These are phyloP conservation scores for Dynastes tityus DNA, from an alignment of 2,888 invertebrate species.

Conservation along the genomic window DNA sequence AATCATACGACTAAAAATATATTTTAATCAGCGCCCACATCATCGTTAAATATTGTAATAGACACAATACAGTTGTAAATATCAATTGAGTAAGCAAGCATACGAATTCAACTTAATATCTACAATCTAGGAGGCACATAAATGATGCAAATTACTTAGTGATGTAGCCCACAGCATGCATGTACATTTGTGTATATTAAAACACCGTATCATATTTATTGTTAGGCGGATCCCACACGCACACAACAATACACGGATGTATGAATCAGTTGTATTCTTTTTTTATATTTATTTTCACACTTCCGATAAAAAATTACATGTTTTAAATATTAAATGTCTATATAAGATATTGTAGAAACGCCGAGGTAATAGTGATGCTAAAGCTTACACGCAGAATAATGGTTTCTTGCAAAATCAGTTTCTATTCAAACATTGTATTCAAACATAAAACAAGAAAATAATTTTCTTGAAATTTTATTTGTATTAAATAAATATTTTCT, in stretches of 20 bases:
- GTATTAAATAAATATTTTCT: no score
- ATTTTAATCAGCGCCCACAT: neutral
- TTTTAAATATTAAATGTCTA: neutral
- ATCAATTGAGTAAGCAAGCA: neutral
- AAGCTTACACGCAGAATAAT: no score
- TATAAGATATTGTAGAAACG: no score
- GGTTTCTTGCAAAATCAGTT: no score
- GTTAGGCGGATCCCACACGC: conserved; percentile 3
- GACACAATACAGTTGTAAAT: conserved; percentile 1
- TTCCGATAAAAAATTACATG: neutral
- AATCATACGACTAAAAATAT: neutral
- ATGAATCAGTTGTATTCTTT: conserved; percentile 1
- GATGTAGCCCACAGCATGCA: neutral
- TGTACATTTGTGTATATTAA: neutral
- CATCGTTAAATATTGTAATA: neutral
- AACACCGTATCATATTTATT: neutral
- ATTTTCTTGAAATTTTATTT: no score
- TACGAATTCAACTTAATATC: neutral
- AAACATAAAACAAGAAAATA: no score
- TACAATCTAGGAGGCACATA: neutral
- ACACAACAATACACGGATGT: conserved; percentile 6
- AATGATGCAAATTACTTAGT: conserved; percentile 15
- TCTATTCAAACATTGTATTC: no score
- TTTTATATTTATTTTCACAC: neutral
- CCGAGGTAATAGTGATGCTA: no score